Evolutionary conservation across 2,797 vertebrate species (phyloP), one percentile per base, ranked within the genome.

Genomic region (Galagoides demidoff): DNA sequence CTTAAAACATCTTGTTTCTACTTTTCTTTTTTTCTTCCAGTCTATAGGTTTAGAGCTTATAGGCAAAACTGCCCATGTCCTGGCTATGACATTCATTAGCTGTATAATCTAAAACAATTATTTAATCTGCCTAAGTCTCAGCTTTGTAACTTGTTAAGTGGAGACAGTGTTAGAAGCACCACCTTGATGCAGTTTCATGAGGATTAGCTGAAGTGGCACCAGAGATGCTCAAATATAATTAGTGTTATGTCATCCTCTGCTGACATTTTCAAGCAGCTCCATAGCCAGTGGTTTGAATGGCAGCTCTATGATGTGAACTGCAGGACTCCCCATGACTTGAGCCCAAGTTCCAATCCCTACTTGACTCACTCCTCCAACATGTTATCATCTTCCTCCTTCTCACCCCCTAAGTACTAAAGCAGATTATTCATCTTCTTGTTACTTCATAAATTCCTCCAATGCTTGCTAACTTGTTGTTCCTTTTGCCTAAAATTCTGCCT

Each of bases 121-220:
- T 20, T 49, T 73, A 49, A 64, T 34, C 25, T 68, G 43, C 22
- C n/a, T 70, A 68, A 79, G 20, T 34, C 57, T 92, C 63, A 64
- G 34, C 74, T 96, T 84, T 79, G 16, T 61, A 64, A 68, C 39
- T 37, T 82, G 10, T 71, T 57, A 92, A 95, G 59, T 73, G 29
- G 49, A 1, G 13, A 52, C 79, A 31, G 43, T 71, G n/a, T 17
- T 61, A 90, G 55, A 87, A 92, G 20, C 10, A 63, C 7, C 23
- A 64, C n/a, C 1, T 87, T 88, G 59, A 64, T 5, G 0, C 49
- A 55, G 37, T 93, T 64, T 90, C 27, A 12, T 16, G 29, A 90
- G 2, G 7, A 68, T 73, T 61, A 68, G 10, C 10, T 78, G 16
- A 85, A 45, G 17, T 12, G 11, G 45, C 37, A 61, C 7, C 9